phyloP scores from a whole-genome alignment of 2,797 vertebrate genomes.

The Discoglossus pictus region DNA sequence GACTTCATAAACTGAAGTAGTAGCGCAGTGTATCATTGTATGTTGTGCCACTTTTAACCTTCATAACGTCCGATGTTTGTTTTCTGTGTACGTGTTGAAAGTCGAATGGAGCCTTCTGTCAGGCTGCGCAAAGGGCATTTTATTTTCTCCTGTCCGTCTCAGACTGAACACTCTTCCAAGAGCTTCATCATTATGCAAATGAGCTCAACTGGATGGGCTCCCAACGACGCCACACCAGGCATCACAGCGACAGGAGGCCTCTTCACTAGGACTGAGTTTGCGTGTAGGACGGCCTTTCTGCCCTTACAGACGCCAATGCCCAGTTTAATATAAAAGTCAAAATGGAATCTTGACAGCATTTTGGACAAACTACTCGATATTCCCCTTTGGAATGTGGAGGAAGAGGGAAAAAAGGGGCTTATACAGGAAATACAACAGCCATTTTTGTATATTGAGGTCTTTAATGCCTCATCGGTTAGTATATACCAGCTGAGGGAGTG shows the following conservation, averaged over 20 bases:
- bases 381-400: conserved; percentile 15
- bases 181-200: conserved; percentile 61
- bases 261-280: conserved; percentile 49
- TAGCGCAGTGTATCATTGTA: too few relatives aligned
- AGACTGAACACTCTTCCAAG: conserved; percentile 51
- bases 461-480: conserved; percentile 81
- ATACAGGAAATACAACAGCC: conserved; percentile 18
- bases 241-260: conserved; percentile 54
- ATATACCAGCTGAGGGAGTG: conserved; percentile 81
- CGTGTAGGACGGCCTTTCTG: conserved; percentile 50
- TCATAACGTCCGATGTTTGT: conserved; percentile 3
- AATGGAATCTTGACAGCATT: conserved; percentile 31
- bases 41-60: conserved; percentile 1
- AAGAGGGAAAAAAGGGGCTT: conserved; percentile 15
- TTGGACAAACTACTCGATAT: background rate
- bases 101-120: conserved; percentile 43
- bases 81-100: conserved; percentile 12
- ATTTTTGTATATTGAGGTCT: conserved; percentile 74
- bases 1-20: too few relatives aligned
- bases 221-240: conserved; percentile 48
- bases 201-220: conserved; percentile 52
- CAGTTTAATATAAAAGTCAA: conserved; percentile 48
- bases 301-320: conserved; percentile 45
- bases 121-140: conserved; percentile 55
- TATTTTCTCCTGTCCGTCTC: conserved; percentile 59